Base-by-base conservation (phyloP, 2,797 vertebrate species). In the Falco berigora region DNA sequence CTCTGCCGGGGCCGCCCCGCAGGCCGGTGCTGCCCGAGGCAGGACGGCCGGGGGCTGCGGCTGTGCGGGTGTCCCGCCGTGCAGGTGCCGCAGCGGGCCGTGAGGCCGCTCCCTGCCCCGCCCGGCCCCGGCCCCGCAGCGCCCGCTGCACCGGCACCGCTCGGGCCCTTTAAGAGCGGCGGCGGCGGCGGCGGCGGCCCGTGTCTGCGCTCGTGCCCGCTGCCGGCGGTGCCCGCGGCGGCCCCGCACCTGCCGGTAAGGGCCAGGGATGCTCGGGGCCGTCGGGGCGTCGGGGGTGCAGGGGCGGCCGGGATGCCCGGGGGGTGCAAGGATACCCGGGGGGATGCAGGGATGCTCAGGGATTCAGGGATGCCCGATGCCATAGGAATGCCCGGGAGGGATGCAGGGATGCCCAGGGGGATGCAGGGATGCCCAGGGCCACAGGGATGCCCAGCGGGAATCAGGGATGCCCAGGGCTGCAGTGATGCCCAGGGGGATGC, bases 231-330 rank as follows among this genome's bases (percentile, higher is more conserved):
- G 92, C 79, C 90, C 46, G 87, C 75, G 47, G 64, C 67, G 19
- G 72, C 63, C 68, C 77, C 64, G 56, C 63, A 44, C 61, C 85
- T 74, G 74, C 91, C 88, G 93, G 95, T 95, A 95, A 90, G 91
- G 88, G 66, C 88, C 47, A 46, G 71, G 89, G 40, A 40, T 40
- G 40, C 40, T 40, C 40, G 21, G 3, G 24, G 36, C 36, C 36
- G 36, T 36, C 36, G 36, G 36, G 36, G 36, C 10, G 36, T 36
- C 36, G 36, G 36, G 10, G 36, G 36, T 36, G 36, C 36, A 36
- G 36, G 36, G 36, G 36, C 36, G 36, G 36, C 36, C 36, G 36
- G 36, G 36, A 36, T 36, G 36, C 36, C 36, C 36, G 40, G 40
- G 23, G 46, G 46, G 42, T 28, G 63, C 52, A 30, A 36, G 14